A percentile compares a stretch with the other conserved stretches of the same genome.
These are phyloP conservation scores for Cynaeus angustus DNA, from an alignment of 2,888 invertebrate genomes.

Conservation along the genomic window DNA sequence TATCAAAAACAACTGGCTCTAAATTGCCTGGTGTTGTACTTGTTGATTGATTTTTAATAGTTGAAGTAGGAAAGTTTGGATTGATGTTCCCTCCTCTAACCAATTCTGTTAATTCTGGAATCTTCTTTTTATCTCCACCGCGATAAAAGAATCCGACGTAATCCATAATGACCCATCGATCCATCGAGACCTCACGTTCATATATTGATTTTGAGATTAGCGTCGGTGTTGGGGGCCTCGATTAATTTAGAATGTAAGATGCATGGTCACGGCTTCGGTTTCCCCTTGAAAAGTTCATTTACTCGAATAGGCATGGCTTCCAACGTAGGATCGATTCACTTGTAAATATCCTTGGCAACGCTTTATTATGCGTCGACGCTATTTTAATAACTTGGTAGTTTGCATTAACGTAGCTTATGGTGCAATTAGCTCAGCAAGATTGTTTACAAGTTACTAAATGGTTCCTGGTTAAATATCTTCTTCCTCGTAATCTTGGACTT, in stretches of 20 bases:
- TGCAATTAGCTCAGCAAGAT: slow-evolving; percentile 32
- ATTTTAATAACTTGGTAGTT: slow-evolving; percentile 49
- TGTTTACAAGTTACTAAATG: slow-evolving; percentile 30
- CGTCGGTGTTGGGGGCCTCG: slow-evolving; percentile 55
- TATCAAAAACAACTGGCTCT: no score
- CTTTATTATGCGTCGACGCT: slow-evolving; percentile 58
- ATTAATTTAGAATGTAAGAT: slow-evolving; percentile 66
- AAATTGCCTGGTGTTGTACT: no score
- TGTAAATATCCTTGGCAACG: slow-evolving; percentile 61
- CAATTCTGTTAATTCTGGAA: no score
- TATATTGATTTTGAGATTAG: slow-evolving; percentile 53
- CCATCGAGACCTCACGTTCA: slow-evolving; percentile 45
- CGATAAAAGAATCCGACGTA: background rate
- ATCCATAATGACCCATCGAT: slow-evolving; percentile 16
- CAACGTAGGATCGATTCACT: slow-evolving; percentile 57
- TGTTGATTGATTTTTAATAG: no score
- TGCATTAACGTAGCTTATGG: slow-evolving; percentile 38
- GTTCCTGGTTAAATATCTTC: no score
- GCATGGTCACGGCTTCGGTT: slow-evolving; percentile 68
- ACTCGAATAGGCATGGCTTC: slow-evolving; percentile 63
- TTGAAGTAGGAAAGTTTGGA: no score
- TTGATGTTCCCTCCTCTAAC: no score
- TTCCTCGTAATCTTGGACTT: background rate
- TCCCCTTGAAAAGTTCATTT: slow-evolving; percentile 69
- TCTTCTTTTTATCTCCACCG: background rate